Base-by-base conservation (phyloP, 2,113 vertebrate species). In the Colistium nudipinnis region DNA sequence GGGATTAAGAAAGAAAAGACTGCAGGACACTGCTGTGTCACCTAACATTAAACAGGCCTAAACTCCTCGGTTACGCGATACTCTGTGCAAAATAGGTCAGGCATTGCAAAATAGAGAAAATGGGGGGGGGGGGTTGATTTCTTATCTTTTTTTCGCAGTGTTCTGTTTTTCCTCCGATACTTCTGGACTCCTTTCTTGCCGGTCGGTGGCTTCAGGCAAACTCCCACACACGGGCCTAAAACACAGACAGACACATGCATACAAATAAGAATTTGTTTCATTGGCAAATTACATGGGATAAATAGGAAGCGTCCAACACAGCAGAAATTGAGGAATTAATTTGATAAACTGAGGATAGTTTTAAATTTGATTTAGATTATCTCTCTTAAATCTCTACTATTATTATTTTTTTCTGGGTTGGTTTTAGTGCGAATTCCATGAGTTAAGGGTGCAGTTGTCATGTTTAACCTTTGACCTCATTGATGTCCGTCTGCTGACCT, bases 61-160 rank as follows among this genome's bases (percentile, higher is more conserved):
- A 90, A 81, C 82, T 84, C 84, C 78, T 70, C 39, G 17, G 90
- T 90, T 90, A 91, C 87, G 80, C 89, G 92, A 93, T 91, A 91
- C 87, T 89, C 84, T 53, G 20, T 25, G 22, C 81, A 72, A 91
- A 92, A 91, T 86, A 87, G 89, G 91, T 92, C 91, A 89, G 71
- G 47, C 59, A 57, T n/a, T 60, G 55, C 30, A 4, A 66, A 51
- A 62, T 5, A 43, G 57, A 59, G 17, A 52, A 51, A n/a, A 6
- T n/a, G 25, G 28, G 54, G 65, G 39, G 3, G 47, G 51, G 60
- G 28, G 52, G 52, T 45, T 41, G 63, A 68, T 80, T 76, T 60
- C 45, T 55, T 52, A 48, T 70, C 47, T 27, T 14, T 53, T 28
- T 62, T 49, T 51, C 28, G 31, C 13, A 22, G 14, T 20, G 5